Evolutionary conservation across 2,888 invertebrate genomes (phyloP).

Genomic region (Seira musarum): DNA sequence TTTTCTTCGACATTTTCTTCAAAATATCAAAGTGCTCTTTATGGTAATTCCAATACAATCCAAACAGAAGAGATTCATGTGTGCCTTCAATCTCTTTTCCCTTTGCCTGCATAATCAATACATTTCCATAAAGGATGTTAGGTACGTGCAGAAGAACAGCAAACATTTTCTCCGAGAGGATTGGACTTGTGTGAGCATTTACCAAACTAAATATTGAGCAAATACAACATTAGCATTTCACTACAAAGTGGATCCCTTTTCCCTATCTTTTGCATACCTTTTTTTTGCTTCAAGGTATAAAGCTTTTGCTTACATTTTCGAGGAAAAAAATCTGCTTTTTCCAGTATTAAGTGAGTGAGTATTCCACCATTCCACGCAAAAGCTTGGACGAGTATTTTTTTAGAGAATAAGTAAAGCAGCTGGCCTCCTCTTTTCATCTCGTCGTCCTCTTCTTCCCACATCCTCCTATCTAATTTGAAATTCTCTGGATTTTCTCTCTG

Average conservation of each 20-base stretch:
- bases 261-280: constrained; percentile 48
- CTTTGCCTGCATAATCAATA: constrained; percentile 42
- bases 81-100: constrained; percentile 33
- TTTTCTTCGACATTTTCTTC: constrained; percentile 11
- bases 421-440: constrained; percentile 38
- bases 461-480: constrained; percentile 47
- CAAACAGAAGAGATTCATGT: constrained; percentile 21
- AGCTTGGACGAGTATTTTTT: constrained; percentile 20
- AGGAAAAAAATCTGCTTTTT: constrained; percentile 47
- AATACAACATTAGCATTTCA: constrained; percentile 18
- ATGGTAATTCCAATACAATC: constrained; percentile 28
- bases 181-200: constrained; percentile 6
- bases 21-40: constrained; percentile 20
- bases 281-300: not conserved
- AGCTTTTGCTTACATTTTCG: constrained; percentile 25
- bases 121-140: not conserved
- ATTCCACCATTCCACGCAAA: constrained; percentile 22
- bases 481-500: constrained; percentile 45
- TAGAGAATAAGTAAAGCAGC: constrained; percentile 50
- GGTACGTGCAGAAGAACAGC: not conserved
- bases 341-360: constrained; percentile 40
- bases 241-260: constrained; percentile 30
- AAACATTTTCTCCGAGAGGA: not conserved
- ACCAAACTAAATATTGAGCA: constrained; percentile 47
- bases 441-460: constrained; percentile 51